These are phyloP conservation scores for Polypedilum vanderplanki DNA, from an alignment of 1,140 invertebrate species.

Conservation along the genomic window DNA sequence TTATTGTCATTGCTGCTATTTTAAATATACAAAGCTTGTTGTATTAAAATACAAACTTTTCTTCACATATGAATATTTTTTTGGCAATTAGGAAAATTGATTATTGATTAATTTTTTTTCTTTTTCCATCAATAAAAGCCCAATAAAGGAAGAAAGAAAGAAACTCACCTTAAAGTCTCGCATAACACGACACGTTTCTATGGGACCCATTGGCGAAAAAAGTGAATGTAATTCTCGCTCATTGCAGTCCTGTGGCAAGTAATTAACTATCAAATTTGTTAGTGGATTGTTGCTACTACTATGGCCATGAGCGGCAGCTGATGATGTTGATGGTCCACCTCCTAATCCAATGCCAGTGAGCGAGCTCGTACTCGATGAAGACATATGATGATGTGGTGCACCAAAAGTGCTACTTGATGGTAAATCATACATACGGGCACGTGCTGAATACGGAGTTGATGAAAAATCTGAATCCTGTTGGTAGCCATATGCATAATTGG, in stretches of 20 bases:
- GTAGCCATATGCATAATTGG: conserved; percentile 39
- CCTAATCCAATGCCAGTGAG: conserved; percentile 39
- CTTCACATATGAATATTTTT: no score
- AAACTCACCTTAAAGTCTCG: conserved; percentile 71
- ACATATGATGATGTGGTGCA: conserved; percentile 40
- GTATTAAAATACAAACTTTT: no score
- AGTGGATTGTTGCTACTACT: conserved; percentile 31
- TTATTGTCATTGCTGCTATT: no score
- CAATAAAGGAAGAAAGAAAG: background rate
- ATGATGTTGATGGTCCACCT: conserved; percentile 33
- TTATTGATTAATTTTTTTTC: background rate
- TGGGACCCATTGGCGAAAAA: conserved; percentile 77
- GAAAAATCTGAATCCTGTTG: conserved; percentile 44
- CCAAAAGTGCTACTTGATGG: conserved; percentile 33
- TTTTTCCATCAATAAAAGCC: background rate
- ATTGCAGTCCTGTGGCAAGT: conserved; percentile 86
- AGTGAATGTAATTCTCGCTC: conserved; percentile 84
- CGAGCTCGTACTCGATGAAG: conserved; percentile 42
- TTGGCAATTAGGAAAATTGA: background rate
- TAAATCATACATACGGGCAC: conserved; percentile 37
- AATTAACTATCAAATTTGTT: conserved; percentile 92
- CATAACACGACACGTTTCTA: conserved; percentile 87
- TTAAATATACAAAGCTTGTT: no score
- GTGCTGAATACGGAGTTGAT: conserved; percentile 39
- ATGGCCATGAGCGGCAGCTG: conserved; percentile 34